Conservation (phyloP, 2,797 vertebrate species). For the Arnoldichthys spilopterus region DNA sequence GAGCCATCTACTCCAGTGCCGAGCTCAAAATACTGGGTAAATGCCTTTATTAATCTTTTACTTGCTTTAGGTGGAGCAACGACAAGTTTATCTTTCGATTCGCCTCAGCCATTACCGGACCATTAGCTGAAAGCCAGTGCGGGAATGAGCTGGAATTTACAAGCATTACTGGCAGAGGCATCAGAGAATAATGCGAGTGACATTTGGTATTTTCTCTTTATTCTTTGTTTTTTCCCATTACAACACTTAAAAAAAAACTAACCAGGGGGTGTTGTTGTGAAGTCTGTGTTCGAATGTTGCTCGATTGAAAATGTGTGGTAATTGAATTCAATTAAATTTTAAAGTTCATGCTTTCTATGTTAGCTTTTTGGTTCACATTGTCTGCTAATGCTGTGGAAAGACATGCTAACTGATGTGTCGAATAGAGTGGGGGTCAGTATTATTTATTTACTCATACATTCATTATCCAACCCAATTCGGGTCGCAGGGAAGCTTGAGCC, state of each 20-base stretch:
- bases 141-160: slow-evolving; percentile 16
- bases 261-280: neutral
- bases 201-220: neutral
- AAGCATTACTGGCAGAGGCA: slow-evolving; percentile 15
- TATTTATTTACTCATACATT: too few species aligned
- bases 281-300: too few species aligned
- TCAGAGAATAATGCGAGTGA: slow-evolving; percentile 11
- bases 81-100: slow-evolving; percentile 52
- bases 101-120: slow-evolving; percentile 18
- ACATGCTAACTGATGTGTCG: too few species aligned
- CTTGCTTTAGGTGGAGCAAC: slow-evolving; percentile 43
- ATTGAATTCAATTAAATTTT: too few species aligned
- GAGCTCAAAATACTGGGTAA: slow-evolving; percentile 92
- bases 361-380: neutral
- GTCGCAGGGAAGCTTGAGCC: too few species aligned
- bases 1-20: slow-evolving; percentile 86
- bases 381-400: neutral
- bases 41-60: slow-evolving; percentile 42
- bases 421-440: too few species aligned
- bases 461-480: too few species aligned
- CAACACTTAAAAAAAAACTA: neutral
- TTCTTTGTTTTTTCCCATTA: neutral
- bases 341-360: neutral
- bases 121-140: slow-evolving; percentile 28
- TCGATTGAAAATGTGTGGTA: neutral